A percentile compares a stretch with the other conserved stretches of the same genome.
These are phyloP conservation scores for Spizaetus ornatus DNA, from an alignment of 2,113 vertebrate species.

Conservation along the genomic window DNA sequence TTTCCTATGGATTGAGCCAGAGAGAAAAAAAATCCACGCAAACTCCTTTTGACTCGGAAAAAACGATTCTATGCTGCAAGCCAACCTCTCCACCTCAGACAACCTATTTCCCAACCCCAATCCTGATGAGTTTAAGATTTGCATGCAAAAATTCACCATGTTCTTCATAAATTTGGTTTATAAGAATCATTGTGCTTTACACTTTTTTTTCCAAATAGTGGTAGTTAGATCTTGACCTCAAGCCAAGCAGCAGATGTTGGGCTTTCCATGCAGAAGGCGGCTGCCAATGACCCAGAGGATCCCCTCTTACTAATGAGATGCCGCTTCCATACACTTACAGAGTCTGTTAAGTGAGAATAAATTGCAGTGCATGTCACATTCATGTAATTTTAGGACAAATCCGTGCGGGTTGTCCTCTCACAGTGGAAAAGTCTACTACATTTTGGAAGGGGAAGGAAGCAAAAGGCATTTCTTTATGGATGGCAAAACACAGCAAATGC, in stretches of 20 bases:
- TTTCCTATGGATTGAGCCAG: background rate
- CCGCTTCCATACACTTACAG: background rate
- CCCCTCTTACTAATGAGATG: background rate
- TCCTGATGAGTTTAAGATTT: background rate
- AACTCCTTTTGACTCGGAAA: background rate
- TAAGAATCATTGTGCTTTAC: background rate
- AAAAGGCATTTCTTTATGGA: background rate
- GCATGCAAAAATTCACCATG: background rate
- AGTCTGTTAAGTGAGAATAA: background rate
- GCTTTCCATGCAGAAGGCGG: background rate
- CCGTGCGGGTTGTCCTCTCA: background rate
- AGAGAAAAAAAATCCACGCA: background rate
- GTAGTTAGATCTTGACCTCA: background rate
- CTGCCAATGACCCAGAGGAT: background rate
- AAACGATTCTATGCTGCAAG: background rate
- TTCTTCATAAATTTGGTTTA: background rate
- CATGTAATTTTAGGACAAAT: background rate
- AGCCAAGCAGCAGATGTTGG: constrained; percentile 3
- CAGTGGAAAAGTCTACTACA: background rate
- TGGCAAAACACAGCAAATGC: background rate
- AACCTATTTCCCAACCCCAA: background rate
- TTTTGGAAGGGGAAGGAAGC: background rate
- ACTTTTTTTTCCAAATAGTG: background rate
- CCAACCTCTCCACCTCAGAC: background rate
- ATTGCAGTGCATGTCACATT: background rate